Evolutionary conservation across 2,797 vertebrate genomes (phyloP).

Genomic region (Eulemur albifrons): DNA sequence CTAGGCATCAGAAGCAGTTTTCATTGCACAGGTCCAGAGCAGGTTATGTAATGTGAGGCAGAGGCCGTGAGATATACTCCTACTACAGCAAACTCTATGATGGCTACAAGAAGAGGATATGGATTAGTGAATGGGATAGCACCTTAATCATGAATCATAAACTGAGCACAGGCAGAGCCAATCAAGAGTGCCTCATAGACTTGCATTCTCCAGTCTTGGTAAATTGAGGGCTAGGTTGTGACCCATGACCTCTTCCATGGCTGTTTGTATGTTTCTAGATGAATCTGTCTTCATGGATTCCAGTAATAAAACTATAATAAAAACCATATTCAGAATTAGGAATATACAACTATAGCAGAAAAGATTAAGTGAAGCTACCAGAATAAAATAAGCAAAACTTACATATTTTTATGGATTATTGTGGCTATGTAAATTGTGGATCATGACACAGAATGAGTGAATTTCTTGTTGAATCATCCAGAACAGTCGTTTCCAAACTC

Average conservation of each 20-base stretch:
- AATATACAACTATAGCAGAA: background rate
- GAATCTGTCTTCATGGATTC: background rate
- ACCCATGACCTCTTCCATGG: background rate
- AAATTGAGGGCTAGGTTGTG: background rate
- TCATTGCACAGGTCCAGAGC: background rate
- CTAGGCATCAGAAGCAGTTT: background rate
- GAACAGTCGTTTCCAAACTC: background rate
- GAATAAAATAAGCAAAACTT: background rate
- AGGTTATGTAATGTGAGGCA: background rate
- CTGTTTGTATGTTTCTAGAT: background rate
- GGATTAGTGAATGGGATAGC: background rate
- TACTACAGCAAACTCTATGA: background rate
- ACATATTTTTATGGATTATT: background rate
- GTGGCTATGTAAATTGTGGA: background rate
- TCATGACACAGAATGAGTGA: background rate
- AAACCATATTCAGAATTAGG: background rate
- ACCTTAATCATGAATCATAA: background rate
- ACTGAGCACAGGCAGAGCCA: background rate
- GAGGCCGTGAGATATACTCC: background rate
- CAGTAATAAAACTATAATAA: background rate
- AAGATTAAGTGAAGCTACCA: background rate
- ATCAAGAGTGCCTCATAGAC: background rate
- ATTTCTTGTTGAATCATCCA: background rate
- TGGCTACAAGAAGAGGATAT: background rate
- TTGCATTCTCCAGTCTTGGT: background rate